These are phyloP conservation scores for Myodes glareolus DNA, from an alignment of 2,113 vertebrate genomes.

Conservation along the genomic window DNA sequence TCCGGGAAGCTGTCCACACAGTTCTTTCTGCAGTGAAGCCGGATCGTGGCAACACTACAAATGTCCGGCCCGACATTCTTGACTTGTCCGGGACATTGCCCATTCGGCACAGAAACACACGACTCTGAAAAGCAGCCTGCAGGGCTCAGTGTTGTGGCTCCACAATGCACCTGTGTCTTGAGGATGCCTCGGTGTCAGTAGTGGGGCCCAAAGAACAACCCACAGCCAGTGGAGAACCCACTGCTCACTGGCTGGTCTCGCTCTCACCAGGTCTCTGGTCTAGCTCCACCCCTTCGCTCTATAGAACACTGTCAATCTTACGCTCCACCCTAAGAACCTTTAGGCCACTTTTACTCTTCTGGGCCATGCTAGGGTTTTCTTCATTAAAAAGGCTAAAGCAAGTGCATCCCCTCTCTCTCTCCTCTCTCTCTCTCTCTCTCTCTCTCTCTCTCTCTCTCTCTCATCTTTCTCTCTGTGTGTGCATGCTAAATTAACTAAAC, in stretches of 20 bases:
- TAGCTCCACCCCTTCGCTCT: not conserved
- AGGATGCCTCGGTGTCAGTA: fast-evolving
- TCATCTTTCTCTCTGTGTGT: not conserved
- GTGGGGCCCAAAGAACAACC: not conserved
- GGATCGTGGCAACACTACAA: not conserved
- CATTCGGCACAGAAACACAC: fast-evolving
- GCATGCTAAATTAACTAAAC: not conserved
- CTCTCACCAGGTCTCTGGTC: fast-evolving
- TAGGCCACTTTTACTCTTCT: not conserved
- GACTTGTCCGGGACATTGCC: fast-evolving
- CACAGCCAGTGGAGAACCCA: not conserved
- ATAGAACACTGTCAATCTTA: not conserved
- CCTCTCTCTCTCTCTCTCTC: not conserved
- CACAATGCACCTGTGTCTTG: not conserved
- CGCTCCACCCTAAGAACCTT: not conserved
- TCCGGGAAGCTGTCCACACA: not conserved
- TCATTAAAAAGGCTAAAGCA: not conserved
- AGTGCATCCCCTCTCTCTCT: not conserved
- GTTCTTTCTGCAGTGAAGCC: not conserved
- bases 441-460: not conserved
- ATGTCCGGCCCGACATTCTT: not conserved
- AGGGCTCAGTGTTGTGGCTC: fast-evolving
- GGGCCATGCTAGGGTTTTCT: not conserved
- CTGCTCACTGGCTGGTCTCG: too few species aligned
- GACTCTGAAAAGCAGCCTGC: not conserved